Evolutionary conservation across 2,888 invertebrate species (phyloP), one percentile per base, ranked within the genome.

Genomic region (Dolichomitus sp.): DNA sequence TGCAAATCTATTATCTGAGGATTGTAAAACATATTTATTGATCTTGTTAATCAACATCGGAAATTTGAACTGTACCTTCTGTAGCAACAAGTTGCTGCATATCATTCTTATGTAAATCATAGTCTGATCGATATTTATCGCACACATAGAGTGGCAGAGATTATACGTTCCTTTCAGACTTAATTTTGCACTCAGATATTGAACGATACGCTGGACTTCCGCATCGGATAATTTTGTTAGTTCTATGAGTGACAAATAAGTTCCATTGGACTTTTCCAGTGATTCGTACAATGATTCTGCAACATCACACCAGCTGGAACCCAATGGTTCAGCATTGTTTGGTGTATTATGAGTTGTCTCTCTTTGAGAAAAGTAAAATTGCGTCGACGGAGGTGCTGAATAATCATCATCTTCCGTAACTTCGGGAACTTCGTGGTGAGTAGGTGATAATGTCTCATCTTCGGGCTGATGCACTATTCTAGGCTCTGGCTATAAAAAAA

Each of bases 61-160:
- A 37, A 9, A 37, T 37, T 2, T 7, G 9, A 9, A 37, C 1
- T 37, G 61, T 81, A 92, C 92, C 89, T 89, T 90, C 40, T 80
- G 80, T 4, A 92, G 52, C 72, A 93, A 80, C n/a, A 93, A 66
- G 59, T 90, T 80, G 2, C 80, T 84, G 83, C 88, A 88, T 12
- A 91, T 74, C 9, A 86, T 50, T 81, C 85, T 84, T 33, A 88
- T 83, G 70, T 90, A 91, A 72, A 86, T 87, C 19, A 88, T 81
- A 63, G 83, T 83, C 63, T 89, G 84, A n/a, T 91, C 90, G 0
- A 76, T 48, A 63, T 83, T 83, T 81, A 89, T 88, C 17, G 85
- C 80, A 45, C 86, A 88, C 54, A 92, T 77, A 0, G 87, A 87
- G 48, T 81, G 85, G 42, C 91, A 90, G 6, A 92, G 70, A 87